These are phyloP conservation scores for Tipula confusa DNA, from an alignment of 2,888 invertebrate species.

Conservation along the genomic window DNA sequence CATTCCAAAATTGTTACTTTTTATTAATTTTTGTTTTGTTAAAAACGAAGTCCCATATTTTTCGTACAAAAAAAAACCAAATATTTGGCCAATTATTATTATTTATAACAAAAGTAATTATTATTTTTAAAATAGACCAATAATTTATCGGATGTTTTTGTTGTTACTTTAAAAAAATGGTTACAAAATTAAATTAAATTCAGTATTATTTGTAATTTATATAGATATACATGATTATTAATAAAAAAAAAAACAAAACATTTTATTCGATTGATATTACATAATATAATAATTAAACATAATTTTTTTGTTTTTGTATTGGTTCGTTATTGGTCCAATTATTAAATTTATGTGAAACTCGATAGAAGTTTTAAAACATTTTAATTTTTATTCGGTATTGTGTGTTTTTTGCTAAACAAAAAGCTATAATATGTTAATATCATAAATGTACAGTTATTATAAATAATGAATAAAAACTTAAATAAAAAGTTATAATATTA, in stretches of 20 bases:
- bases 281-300: not conserved
- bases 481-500: not conserved
- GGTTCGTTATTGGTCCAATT: not conserved
- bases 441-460: conserved; percentile 6
- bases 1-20: not conserved
- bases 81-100: not conserved
- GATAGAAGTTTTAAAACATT: not conserved
- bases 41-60: not conserved
- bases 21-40: not conserved
- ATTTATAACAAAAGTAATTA: not conserved
- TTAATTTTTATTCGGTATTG: not conserved
- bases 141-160: not conserved
- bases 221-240: not conserved
- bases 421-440: conserved; percentile 3
- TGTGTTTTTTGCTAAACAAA: not conserved
- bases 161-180: not conserved
- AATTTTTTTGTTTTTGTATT: not conserved
- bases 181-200: not conserved
- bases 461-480: not conserved
- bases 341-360: too few species aligned
- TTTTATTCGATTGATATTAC: conserved; percentile 6
- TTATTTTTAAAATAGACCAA: not conserved
- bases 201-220: conserved; percentile 5
- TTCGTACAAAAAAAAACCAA: not conserved
- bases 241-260: not conserved